Percentiles rank a stretch among this genome's conserved stretches.
phyloP scores from a whole-genome alignment of 1,140 invertebrate genomes.

The Euborellia annulipes region DNA sequence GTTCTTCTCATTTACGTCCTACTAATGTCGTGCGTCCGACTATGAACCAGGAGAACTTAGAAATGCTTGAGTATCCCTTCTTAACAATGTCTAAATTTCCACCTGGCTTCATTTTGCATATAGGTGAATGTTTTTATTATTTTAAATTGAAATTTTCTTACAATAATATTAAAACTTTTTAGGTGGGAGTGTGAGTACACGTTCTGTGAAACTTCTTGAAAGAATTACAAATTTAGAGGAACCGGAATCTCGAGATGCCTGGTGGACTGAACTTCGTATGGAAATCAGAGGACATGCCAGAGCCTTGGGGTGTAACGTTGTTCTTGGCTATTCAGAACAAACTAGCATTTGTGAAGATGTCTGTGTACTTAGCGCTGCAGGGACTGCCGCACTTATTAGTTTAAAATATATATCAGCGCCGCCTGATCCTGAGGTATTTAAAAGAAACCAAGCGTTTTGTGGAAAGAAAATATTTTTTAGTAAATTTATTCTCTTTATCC shows the following conservation, averaged over 20 bases:
- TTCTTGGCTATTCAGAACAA: conserved; percentile 78
- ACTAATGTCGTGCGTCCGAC: conserved; percentile 23
- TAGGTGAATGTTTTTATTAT: conserved; percentile 53
- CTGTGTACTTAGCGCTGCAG: conserved; percentile 80
- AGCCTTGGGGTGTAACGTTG: conserved; percentile 82
- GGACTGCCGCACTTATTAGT: conserved; percentile 79
- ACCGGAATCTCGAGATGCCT: conserved; percentile 75
- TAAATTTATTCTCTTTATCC: no score
- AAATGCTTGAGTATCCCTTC: conserved; percentile 89
- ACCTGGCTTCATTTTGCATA: conserved; percentile 68
- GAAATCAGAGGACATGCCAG: conserved; percentile 85
- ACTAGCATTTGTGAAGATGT: conserved; percentile 90
- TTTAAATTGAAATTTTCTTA: no score
- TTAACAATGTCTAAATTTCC: conserved; percentile 85
- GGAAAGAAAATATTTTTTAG: no score
- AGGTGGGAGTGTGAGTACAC: conserved; percentile 71
- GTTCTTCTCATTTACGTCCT: conserved; percentile 33
- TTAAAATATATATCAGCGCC: conserved; percentile 28
- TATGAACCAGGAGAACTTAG: conserved; percentile 52
- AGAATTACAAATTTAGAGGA: conserved; percentile 68
- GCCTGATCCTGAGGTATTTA: no score
- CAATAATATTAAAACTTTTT: conserved; percentile 17
- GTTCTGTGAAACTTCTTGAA: conserved; percentile 77
- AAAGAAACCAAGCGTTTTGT: no score
- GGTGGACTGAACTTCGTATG: conserved; percentile 91